Base-by-base conservation (phyloP, 2,888 invertebrate genomes). In the Drosophila nigritarsus region DNA sequence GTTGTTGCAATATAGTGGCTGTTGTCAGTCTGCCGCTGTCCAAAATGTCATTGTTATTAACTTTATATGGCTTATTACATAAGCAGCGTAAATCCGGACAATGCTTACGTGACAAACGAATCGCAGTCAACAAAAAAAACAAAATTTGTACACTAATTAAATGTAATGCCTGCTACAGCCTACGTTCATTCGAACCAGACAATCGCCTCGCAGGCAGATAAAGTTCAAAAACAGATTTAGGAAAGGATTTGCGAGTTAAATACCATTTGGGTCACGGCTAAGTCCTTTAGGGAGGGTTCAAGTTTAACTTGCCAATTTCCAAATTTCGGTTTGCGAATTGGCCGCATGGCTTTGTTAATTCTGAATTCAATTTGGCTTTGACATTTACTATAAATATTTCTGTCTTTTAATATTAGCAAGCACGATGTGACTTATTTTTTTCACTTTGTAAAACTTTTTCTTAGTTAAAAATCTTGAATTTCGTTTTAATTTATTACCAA, bases 61-160 rank as follows among this genome's bases (percentile, higher is more conserved):
- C 88, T 86, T 87, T 86, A 87, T 86, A 86, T 87, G 90, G 85
- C 85, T 86, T 86, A 86, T 86, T 89, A 80, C 83, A 89, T 86
- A 86, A 86, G 90, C 88, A 78, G 72, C 80, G 65, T 65, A 86
- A 86, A 85, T 85, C 90, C 85, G 48, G 68, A 66, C 80, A 78
- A 71, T 72, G 69, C 66, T 65, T 64, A 89, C 86, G 90, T 86
- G 90, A 84, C 85, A 74, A 72, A 78, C 68, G 65, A 72, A 70
- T 51, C 61, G 29, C 15, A 55, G 38, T 40, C 32, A 36, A 53
- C 7, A 20, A 48, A 40, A 40, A 29, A 24, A 45, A n/a, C 40
- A 45, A 71, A 51, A 30, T 71, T 67, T 62, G 67, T 53, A 40
- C 76, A 76, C 84, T 89, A 85, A 89, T 89, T 89, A 89, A 87